Evolutionary conservation across 2,888 invertebrate species (phyloP), one percentile per base, ranked within the genome.

Genomic region (Rotaria socialis): DNA sequence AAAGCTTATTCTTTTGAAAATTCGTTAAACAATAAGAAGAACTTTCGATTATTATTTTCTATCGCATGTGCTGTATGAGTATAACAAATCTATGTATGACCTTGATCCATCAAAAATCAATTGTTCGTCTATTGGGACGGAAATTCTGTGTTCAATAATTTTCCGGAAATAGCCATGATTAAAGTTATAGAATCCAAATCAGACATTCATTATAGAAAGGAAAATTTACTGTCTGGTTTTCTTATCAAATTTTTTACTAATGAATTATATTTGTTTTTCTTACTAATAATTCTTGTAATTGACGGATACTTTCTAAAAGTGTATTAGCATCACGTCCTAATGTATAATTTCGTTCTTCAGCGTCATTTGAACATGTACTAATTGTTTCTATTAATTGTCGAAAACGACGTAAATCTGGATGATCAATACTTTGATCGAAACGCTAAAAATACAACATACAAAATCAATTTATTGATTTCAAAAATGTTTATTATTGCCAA

Each of bases 271-370:
- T 75, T 7, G 4, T 43, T 41, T 41, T 43, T 75, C 80, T 80
- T 47, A 80, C 80, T 24, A 47, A 80, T 80, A 80, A 43, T 47
- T 80, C 80, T 24, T 24, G 43, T 47, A 80, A 80, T 47, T 80
- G 80, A 24, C 24, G 7, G 11, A 80, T 80, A n/a, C 80, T 80
- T 14, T 80, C 80, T 11, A 47, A 43, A 14, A 80, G 47, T 47
- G 80, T n/a, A n/a, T 19, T 47, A 2, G 80, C 10, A 47, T 80
- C 80, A 19, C 80, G 80, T 43, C 80, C 80, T n/a, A 80, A n/a
- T 80, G 80, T 80, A 80, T 80, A 80, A 80, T 80, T 80, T 80
- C 80, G 43, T 80, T 80, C 80, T 80, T 80, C 80, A 14, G 47
- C 47, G 47, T 80, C 80, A n/a, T 80, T 80, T 10, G 80, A 22